Conservation (phyloP, 2,888 invertebrate genomes). For the Leucophenga montana region DNA sequence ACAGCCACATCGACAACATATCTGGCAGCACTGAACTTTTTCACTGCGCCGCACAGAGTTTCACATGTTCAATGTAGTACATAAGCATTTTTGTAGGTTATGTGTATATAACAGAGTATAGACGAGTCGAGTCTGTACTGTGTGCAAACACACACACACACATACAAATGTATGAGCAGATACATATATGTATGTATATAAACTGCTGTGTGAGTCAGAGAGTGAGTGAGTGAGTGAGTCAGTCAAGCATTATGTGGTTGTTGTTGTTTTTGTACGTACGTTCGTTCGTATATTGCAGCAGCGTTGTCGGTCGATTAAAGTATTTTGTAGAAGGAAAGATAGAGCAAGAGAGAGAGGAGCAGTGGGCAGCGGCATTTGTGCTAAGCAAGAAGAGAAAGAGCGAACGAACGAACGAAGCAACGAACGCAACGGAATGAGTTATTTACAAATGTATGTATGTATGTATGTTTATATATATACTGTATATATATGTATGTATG, state of each 20-base stretch:
- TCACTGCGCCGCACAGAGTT: slow-evolving; percentile 59
- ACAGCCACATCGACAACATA: slow-evolving; percentile 34
- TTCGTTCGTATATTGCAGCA: slow-evolving; percentile 9
- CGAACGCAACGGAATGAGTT: slow-evolving; percentile 28
- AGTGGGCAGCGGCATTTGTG: slow-evolving; percentile 25
- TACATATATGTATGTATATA: not conserved
- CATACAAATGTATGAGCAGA: not conserved
- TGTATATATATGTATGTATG: slow-evolving; percentile 20
- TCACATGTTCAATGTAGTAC: slow-evolving; percentile 52
- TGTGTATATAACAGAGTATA: slow-evolving; percentile 66
- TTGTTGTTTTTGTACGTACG: no score
- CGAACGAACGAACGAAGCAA: slow-evolving; percentile 43
- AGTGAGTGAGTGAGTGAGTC: slow-evolving; percentile 20
- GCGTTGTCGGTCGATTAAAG: slow-evolving; percentile 57
- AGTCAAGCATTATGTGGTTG: slow-evolving; percentile 15
- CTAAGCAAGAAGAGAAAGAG: slow-evolving; percentile 24
- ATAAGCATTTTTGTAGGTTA: slow-evolving; percentile 71
- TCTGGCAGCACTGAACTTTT: slow-evolving; percentile 53
- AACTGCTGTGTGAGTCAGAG: slow-evolving; percentile 21
- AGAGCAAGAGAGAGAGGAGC: slow-evolving; percentile 46
- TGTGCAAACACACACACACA: slow-evolving; percentile 1
- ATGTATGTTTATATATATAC: slow-evolving; percentile 25
- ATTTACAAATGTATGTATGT: slow-evolving; percentile 20
- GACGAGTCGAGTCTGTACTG: not conserved
- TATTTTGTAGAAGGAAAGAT: not conserved